A percentile compares a stretch with the other conserved stretches of the same genome.
Evolutionary conservation across 2,888 invertebrate genomes (phyloP).

Genomic region (Itoplectis maculator): DNA sequence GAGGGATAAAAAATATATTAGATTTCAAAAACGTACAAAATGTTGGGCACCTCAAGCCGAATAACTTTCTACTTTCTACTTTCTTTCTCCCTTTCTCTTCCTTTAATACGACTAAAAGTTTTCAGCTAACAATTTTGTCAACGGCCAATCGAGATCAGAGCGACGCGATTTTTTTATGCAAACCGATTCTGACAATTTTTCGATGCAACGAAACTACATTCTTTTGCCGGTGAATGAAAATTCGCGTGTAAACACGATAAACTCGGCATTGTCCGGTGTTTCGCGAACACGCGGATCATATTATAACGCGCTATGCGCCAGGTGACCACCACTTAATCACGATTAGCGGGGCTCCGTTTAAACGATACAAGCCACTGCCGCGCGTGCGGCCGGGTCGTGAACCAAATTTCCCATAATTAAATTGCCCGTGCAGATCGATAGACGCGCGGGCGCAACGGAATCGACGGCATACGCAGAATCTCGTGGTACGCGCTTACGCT

Average conservation of each 20-base stretch:
- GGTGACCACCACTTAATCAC: slow-evolving; percentile 47
- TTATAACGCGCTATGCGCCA: slow-evolving; percentile 18
- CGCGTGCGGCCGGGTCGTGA: slow-evolving; percentile 22
- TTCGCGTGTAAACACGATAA: background rate
- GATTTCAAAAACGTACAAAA: no score
- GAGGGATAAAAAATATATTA: no score
- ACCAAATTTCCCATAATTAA: slow-evolving; percentile 50
- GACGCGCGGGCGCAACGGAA: background rate
- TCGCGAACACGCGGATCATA: background rate
- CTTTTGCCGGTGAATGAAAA: background rate
- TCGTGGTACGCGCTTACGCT: background rate
- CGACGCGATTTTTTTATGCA: background rate
- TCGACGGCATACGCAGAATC: background rate
- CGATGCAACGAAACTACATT: background rate
- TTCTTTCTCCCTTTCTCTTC: no score
- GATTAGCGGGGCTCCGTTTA: slow-evolving; percentile 42
- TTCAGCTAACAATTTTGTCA: no score
- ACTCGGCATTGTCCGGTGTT: background rate
- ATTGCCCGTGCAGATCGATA: slow-evolving; percentile 17
- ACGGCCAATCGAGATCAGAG: no score
- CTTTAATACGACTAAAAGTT: no score
- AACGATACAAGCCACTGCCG: slow-evolving; percentile 42
- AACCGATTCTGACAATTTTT: background rate
- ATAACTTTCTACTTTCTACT: no score
- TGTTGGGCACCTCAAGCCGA: no score